Percentiles rank a stretch among this genome's conserved stretches.
phyloP scores from a whole-genome alignment of 64 coral and sea anemone genomes.

The Montipora cactus region DNA sequence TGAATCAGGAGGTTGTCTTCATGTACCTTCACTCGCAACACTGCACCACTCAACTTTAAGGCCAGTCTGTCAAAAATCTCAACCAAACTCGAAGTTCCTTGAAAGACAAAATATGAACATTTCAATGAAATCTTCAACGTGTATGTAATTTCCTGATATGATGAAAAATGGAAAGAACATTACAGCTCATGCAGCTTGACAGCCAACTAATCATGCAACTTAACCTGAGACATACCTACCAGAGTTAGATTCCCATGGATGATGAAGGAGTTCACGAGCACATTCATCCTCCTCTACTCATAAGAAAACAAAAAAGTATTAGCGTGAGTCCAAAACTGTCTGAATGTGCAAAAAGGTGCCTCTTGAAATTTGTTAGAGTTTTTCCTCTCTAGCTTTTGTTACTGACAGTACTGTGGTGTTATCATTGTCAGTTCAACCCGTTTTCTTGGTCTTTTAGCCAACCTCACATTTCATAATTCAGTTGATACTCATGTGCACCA shows the following conservation, averaged over 20 bases:
- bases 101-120: neutral
- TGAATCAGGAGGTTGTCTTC: slow-evolving; percentile 22
- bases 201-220: neutral
- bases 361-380: neutral
- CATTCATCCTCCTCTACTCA: neutral
- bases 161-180: neutral
- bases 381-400: neutral
- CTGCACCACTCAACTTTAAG: neutral
- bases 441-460: neutral
- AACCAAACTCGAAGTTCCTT: slow-evolving; percentile 9
- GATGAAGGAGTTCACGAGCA: neutral
- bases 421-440: neutral
- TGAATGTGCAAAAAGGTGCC: neutral
- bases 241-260: neutral
- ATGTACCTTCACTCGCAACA: slow-evolving; percentile 27
- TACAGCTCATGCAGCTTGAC: neutral
- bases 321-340: neutral
- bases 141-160: neutral
- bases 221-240: neutral
- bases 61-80: slow-evolving; percentile 26
- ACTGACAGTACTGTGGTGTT: neutral
- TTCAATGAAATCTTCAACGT: neutral
- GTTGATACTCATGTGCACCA: neutral
- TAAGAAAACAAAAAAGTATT: neutral
- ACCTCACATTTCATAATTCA: neutral